phyloP scores from a whole-genome alignment of 1,140 invertebrate genomes.

The Grapholita molesta region DNA sequence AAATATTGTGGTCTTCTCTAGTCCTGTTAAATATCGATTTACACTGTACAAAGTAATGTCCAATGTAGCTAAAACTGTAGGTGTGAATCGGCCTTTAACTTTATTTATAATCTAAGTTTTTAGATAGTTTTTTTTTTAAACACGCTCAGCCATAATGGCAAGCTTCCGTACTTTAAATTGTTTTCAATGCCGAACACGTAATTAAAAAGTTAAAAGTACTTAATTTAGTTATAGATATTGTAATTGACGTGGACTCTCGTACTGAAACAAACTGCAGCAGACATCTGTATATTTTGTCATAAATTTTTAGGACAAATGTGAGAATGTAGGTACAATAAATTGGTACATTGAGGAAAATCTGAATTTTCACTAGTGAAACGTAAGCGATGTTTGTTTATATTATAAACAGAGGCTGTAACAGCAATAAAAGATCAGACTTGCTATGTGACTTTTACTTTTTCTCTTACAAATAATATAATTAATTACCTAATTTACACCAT shows the following conservation, averaged over 20 bases:
- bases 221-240: conserved; percentile 55
- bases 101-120: conserved; percentile 55
- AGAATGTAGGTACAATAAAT: conserved; percentile 33
- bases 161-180: conserved; percentile 38
- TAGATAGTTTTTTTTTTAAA: conserved; percentile 49
- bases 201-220: conserved; percentile 50
- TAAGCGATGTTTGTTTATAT: conserved; percentile 73
- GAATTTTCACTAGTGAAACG: conserved; percentile 67
- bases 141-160: conserved; percentile 50
- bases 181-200: conserved; percentile 31
- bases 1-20: conserved; percentile 48
- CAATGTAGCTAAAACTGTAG: not conserved
- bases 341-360: conserved; percentile 55
- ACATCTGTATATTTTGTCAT: conserved; percentile 58
- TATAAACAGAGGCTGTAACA: conserved; percentile 75
- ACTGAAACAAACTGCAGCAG: conserved; percentile 37
- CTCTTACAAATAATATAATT: not conserved
- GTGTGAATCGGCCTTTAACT: conserved; percentile 40
- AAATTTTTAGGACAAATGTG: conserved; percentile 31
- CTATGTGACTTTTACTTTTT: conserved; percentile 35
- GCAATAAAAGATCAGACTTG: conserved; percentile 75
- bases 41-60: conserved; percentile 21
- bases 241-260: conserved; percentile 41
- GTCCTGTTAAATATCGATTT: conserved; percentile 45
- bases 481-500: not conserved